Evolutionary conservation across 2,888 invertebrate genomes (phyloP).

Genomic region (Idaea biselata): DNA sequence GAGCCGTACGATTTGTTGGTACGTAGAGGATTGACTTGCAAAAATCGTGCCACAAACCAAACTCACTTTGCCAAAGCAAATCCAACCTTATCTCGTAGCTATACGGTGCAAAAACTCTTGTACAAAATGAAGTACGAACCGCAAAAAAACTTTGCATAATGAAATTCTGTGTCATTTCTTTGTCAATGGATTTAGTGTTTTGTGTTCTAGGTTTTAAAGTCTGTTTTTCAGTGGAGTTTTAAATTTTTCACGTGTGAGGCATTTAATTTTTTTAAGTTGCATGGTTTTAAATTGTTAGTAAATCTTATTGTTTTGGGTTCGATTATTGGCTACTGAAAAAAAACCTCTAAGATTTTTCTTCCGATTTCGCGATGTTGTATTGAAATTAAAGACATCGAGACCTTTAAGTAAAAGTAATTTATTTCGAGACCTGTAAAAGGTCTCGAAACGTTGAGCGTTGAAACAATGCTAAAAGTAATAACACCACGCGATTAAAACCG

Average conservation of each 20-base stretch:
- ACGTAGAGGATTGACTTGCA: slow-evolving; percentile 24
- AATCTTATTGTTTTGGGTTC: slow-evolving; percentile 48
- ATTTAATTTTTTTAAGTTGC: slow-evolving; percentile 36
- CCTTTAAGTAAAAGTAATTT: no score
- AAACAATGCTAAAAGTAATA: no score
- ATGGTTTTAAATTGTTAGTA: slow-evolving; percentile 33
- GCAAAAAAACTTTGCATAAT: slow-evolving; percentile 4
- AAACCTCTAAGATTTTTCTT: no score
- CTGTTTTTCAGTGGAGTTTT: slow-evolving; percentile 9
- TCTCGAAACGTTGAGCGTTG: no score
- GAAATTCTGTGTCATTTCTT: background rate
- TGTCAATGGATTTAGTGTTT: background rate
- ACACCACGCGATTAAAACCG: no score
- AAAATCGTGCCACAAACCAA: slow-evolving; percentile 11
- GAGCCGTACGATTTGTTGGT: slow-evolving; percentile 32
- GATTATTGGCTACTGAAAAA: slow-evolving; percentile 46
- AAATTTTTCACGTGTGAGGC: slow-evolving; percentile 26
- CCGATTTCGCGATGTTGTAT: no score
- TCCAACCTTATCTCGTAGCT: background rate
- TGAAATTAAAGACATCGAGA: no score
- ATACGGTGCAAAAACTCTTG: background rate
- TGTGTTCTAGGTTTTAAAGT: slow-evolving; percentile 8
- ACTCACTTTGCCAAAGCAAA: slow-evolving; percentile 6
- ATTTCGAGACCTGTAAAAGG: no score
- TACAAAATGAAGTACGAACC: background rate